Conservation (phyloP, 2,113 vertebrate genomes). For the Phoxinus phoxinus region DNA sequence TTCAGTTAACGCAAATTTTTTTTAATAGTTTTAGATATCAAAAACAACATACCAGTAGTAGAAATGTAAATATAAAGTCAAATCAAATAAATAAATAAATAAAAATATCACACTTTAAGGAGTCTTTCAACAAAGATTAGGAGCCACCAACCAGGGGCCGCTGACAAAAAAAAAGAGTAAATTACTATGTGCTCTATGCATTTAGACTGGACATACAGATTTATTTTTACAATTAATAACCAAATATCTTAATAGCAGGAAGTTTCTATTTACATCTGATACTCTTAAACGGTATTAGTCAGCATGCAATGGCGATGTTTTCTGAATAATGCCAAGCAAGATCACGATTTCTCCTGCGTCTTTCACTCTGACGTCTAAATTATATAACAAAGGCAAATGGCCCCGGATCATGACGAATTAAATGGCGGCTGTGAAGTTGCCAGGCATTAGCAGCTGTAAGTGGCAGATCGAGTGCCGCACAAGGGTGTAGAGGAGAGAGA, state of each 20-base stretch:
- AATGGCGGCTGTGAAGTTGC: slow-evolving; percentile 52
- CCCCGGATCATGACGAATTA: slow-evolving; percentile 14
- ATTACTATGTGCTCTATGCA: background rate
- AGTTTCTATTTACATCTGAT: background rate
- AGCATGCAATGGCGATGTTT: background rate
- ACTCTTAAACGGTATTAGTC: background rate
- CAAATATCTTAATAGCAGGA: background rate
- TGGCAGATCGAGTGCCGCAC: slow-evolving; percentile 39
- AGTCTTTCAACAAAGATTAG: background rate
- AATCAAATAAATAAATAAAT: too few relatives aligned
- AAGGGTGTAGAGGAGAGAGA: slow-evolving; percentile 31
- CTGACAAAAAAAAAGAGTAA: background rate
- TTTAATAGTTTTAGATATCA: too few relatives aligned
- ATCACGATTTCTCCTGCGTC: slow-evolving; percentile 53
- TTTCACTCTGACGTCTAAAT: slow-evolving; percentile 21
- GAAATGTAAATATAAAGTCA: too few relatives aligned
- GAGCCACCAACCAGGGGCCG: background rate
- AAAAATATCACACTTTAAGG: background rate
- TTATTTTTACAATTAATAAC: background rate
- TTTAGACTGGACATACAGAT: background rate
- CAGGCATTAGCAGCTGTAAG: slow-evolving; percentile 56
- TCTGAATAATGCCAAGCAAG: slow-evolving; percentile 7
- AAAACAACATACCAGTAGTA: too few relatives aligned
- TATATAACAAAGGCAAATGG: slow-evolving; percentile 30
- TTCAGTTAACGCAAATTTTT: too few relatives aligned